Percentiles rank a stretch among this genome's conserved stretches.
Conservation (phyloP, 2,888 invertebrate genomes). For the Callyntrura sp. region DNA sequence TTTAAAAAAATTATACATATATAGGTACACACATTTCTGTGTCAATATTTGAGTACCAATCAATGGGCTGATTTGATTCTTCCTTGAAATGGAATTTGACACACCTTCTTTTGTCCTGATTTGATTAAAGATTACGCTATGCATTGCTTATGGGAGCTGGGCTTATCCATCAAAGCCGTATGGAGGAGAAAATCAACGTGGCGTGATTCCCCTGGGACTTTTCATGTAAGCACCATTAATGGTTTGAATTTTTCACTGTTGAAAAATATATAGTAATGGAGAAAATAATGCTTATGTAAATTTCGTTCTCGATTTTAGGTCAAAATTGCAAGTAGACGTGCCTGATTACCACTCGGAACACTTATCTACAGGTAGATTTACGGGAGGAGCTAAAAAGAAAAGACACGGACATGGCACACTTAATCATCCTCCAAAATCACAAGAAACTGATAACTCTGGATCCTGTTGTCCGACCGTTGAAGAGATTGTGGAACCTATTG, state of each 20-base stretch:
- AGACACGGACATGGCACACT: conserved; percentile 58
- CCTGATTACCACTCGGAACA: conserved; percentile 71
- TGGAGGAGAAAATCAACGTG: conserved; percentile 55
- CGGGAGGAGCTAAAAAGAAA: conserved; percentile 53
- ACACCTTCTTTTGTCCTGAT: conserved; percentile 48
- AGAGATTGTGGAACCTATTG: conserved; percentile 92
- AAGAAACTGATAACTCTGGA: conserved; percentile 72
- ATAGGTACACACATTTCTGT: not conserved
- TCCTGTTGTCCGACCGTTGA: conserved; percentile 92
- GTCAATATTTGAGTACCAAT: conserved; percentile 38
- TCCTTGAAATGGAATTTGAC: conserved; percentile 44
- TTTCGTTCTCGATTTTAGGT: conserved; percentile 59
- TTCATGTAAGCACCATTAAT: conserved; percentile 58
- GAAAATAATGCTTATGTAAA: not conserved
- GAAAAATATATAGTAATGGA: not conserved
- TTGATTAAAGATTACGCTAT: conserved; percentile 66
- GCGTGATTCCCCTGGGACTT: conserved; percentile 62
- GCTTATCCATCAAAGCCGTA: conserved; percentile 61
- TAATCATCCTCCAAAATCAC: conserved; percentile 35
- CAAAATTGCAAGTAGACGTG: conserved; percentile 76
- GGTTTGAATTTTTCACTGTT: not conserved
- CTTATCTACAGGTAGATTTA: conserved; percentile 46
- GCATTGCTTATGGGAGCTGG: conserved; percentile 19
- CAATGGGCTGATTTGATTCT: not conserved
- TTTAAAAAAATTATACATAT: not conserved